Conservation (phyloP, 2,113 vertebrate genomes). For the Probosciger aterrimus region DNA sequence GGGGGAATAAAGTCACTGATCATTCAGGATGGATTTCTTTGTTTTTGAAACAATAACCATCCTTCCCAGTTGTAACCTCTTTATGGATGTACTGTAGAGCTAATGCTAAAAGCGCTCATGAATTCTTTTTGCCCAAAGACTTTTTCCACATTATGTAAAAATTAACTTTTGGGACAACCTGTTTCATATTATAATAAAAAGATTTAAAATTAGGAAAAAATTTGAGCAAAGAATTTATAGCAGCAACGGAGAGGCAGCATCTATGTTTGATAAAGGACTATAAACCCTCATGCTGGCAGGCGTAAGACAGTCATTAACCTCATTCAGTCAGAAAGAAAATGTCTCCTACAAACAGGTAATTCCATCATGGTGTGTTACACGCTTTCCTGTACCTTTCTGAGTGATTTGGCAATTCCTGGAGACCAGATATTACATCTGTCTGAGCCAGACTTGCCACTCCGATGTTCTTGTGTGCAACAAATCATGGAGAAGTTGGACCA, state of each 20-base stretch:
- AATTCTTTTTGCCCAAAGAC: background rate
- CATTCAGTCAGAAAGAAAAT: slow-evolving; percentile 45
- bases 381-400: background rate
- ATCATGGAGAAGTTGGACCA: background rate
- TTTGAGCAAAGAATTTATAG: background rate
- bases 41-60: background rate
- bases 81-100: background rate
- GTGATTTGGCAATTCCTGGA: background rate
- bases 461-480: background rate
- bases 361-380: background rate
- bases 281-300: background rate
- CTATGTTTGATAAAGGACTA: slow-evolving; percentile 18
- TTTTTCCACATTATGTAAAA: background rate
- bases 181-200: background rate
- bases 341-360: background rate
- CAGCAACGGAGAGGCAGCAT: background rate
- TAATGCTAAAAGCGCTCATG: background rate
- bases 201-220: background rate
- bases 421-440: background rate
- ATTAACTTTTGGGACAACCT: background rate
- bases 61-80: background rate
- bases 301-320: slow-evolving; percentile 38
- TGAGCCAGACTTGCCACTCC: background rate
- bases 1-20: background rate
- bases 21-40: background rate